A percentile compares a stretch with the other conserved stretches of the same genome.
Evolutionary conservation across 1,140 invertebrate genomes (phyloP).

Genomic region (Micrasema minimum): DNA sequence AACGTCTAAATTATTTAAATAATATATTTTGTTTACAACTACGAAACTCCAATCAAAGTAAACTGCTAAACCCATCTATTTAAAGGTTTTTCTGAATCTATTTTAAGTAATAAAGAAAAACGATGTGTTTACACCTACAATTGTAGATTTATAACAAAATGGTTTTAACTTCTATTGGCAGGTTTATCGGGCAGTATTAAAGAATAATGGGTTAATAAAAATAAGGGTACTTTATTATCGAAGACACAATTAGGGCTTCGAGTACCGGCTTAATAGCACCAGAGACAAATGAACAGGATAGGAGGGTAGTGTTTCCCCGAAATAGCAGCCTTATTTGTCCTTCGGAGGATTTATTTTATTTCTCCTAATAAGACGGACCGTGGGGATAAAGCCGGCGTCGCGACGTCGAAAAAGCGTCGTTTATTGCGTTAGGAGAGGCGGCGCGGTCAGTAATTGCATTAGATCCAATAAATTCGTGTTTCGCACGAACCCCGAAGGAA

Average conservation of each 20-base stretch:
- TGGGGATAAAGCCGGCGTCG: slow-evolving; percentile 24
- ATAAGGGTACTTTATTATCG: background rate
- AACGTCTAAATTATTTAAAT: no score
- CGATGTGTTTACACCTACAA: no score
- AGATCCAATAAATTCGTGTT: slow-evolving; percentile 45
- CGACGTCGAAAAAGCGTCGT: slow-evolving; percentile 48
- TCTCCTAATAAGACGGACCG: slow-evolving; percentile 47
- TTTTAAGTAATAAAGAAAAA: no score
- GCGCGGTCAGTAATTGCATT: slow-evolving; percentile 53
- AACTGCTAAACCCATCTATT: no score
- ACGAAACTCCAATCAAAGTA: no score
- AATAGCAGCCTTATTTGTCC: slow-evolving; percentile 39
- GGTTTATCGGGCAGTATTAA: no score
- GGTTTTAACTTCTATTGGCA: no score
- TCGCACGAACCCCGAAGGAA: slow-evolving; percentile 1
- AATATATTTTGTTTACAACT: no score
- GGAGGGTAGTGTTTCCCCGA: background rate
- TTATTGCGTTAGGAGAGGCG: slow-evolving; percentile 52
- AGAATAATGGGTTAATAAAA: slow-evolving; percentile 9
- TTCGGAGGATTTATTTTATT: slow-evolving; percentile 50
- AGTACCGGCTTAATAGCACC: slow-evolving; percentile 16
- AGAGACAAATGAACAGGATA: slow-evolving; percentile 22
- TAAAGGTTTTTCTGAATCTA: no score
- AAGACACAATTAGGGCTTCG: slow-evolving; percentile 12
- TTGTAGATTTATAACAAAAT: no score